These are phyloP conservation scores for Diplosoma virens DNA, from an alignment of 23 tunicate species.

Conservation along the genomic window DNA sequence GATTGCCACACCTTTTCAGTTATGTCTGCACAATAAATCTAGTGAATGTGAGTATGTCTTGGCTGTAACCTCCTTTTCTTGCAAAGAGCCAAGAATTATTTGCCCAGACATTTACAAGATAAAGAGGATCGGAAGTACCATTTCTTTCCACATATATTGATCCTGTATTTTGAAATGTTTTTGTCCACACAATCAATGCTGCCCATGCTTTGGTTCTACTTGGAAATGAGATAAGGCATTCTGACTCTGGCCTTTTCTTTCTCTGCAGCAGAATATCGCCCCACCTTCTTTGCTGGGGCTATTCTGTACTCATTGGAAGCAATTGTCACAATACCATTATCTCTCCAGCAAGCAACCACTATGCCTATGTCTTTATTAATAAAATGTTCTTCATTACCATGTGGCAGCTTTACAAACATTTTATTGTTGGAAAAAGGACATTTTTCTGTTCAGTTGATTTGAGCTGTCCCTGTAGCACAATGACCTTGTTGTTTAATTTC, in stretches of 20 bases:
- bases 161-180: slow-evolving; percentile 1
- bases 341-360: neutral
- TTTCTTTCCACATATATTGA: slow-evolving; percentile 9
- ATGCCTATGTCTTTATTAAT: neutral
- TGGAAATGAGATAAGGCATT: slow-evolving; percentile 1
- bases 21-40: slow-evolving; percentile 4
- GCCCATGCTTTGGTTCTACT: slow-evolving; percentile 3
- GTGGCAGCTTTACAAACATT: neutral
- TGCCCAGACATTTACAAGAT: neutral
- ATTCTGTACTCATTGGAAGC: slow-evolving; percentile 7
- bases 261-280: slow-evolving; percentile 12
- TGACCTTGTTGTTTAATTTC: neutral
- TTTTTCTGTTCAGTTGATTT: neutral
- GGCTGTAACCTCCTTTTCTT: slow-evolving; percentile 15
- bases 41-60: slow-evolving; percentile 3
- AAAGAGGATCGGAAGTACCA: neutral
- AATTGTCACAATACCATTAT: slow-evolving; percentile 11
- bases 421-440: neutral
- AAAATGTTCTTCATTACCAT: slow-evolving; percentile 8
- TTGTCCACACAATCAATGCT: slow-evolving; percentile 12
- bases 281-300: neutral
- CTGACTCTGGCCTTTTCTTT: neutral
- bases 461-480: slow-evolving; percentile 2
- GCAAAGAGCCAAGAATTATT: neutral
- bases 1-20: neutral